Base-by-base conservation (phyloP, 2,888 invertebrate genomes). In the Darwinula stevensoni region DNA sequence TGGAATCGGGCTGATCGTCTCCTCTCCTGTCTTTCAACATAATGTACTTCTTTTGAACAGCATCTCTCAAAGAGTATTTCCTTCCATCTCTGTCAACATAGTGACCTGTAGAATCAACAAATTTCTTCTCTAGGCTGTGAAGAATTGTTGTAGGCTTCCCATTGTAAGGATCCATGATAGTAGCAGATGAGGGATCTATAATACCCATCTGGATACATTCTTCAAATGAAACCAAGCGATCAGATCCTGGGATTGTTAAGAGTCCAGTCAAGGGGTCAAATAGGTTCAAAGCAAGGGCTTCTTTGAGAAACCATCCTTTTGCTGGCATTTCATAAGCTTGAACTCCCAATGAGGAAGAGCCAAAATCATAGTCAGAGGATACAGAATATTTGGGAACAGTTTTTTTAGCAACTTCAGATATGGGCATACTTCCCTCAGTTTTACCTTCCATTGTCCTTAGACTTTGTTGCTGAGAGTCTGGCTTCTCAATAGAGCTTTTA, bases 121-220 rank as follows among this genome's bases (percentile, higher is more conserved):
- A 60, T 39, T 64, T 65, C 42, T 69, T 70, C 40, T 76, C 71
- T 38, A 88, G 54, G 34, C 76, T 74, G 43, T 67, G 62, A 4
- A 58, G 47, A 11, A 82, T 48, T 3, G 68, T 57, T 13, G 73
- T 50, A 17, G 35, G 35, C 46, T 65, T 63, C 32, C 63, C 64
- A 35, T 63, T 65, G 39, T 59, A 62, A 2, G 73, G 68, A 48
- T 86, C 78, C 16, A 76, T 51, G 2, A 86, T 76, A 32, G 64
- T 53, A 11, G 74, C 78, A 0, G 82, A 84, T 38, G 67, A 58
- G 12, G 72, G 63, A 51, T 84, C 72, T 29, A 91, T 71, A 15
- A 91, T 67, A 45, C 73, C 67, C 36, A 78, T 58, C 43, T 68
- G 67, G 28, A 91, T 58, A 41, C 86, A 78, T 49, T 86, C 84